Percentiles rank a stretch among this genome's conserved stretches.
phyloP scores from a whole-genome alignment of 2,113 vertebrate genomes.

The Heteronetta atricapilla region DNA sequence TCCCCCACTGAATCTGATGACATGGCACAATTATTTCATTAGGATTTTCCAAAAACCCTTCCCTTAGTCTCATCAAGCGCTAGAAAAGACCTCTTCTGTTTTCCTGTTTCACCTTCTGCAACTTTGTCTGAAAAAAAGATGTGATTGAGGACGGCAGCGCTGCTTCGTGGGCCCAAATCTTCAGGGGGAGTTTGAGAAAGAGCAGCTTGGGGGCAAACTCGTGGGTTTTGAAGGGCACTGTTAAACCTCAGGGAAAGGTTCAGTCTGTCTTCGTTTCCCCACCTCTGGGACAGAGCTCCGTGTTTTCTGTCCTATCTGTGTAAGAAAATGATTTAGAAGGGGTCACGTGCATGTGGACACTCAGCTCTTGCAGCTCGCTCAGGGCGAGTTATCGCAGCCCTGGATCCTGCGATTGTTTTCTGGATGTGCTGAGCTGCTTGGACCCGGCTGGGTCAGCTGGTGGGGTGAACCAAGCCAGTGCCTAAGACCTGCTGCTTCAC shows the following conservation, averaged over 20 bases:
- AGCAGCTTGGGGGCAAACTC: not conserved
- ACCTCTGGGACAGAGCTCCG: not conserved
- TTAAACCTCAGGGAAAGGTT: not conserved
- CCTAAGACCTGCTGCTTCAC: not conserved
- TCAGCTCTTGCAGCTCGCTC: no score
- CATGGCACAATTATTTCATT: conserved; percentile 52
- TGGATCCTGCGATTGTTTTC: no score
- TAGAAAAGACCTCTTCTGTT: not conserved
- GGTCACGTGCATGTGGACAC: no score
- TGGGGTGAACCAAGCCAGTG: not conserved
- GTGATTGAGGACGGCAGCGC: not conserved
- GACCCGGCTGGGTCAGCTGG: no score
- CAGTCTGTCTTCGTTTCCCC: not conserved
- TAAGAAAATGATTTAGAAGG: no score
- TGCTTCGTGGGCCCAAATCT: not conserved
- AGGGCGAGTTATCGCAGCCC: no score
- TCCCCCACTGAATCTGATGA: conserved; percentile 60
- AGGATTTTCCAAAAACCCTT: conserved; percentile 56
- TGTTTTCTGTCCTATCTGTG: no score
- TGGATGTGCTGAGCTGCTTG: no score
- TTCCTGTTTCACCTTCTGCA: not conserved
- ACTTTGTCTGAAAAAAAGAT: not conserved
- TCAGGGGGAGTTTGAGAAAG: not conserved
- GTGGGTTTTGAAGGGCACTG: not conserved
- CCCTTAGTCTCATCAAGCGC: not conserved